These are phyloP conservation scores for Philopotamus ludificatus DNA, from an alignment of 1,140 invertebrate genomes.

Conservation along the genomic window DNA sequence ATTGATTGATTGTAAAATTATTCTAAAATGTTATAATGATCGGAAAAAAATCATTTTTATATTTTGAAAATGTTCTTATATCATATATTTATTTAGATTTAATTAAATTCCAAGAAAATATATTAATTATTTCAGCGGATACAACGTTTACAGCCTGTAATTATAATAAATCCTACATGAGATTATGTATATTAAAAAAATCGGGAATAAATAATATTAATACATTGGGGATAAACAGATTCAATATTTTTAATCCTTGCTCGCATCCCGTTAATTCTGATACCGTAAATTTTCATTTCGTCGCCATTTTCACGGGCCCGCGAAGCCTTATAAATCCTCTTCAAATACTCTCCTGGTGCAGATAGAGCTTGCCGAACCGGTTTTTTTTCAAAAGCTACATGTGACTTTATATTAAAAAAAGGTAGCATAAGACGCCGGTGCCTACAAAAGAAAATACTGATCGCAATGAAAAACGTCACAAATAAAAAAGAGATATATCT, in stretches of 20 bases:
- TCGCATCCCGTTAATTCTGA: constrained; percentile 10
- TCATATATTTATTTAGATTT: too few relatives aligned
- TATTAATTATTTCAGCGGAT: too few relatives aligned
- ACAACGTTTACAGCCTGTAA: too few relatives aligned
- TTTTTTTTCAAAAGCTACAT: not conserved
- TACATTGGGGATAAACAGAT: not conserved
- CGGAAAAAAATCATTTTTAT: too few relatives aligned
- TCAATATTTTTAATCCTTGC: not conserved
- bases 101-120: too few relatives aligned
- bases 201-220: not conserved
- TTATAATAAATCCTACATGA: too few relatives aligned
- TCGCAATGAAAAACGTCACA: constrained; percentile 10
- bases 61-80: too few relatives aligned
- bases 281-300: constrained; percentile 22
- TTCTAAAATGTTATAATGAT: too few relatives aligned
- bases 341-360: constrained; percentile 14
- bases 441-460: constrained; percentile 13
- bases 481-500: constrained; percentile 23
- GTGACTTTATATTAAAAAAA: not conserved
- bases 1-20: too few relatives aligned
- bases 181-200: not conserved
- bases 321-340: constrained; percentile 12
- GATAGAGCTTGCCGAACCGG: not conserved
- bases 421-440: not conserved
- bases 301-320: not conserved